Conservation (phyloP, 2,888 invertebrate genomes). For the Papilio gigon region DNA sequence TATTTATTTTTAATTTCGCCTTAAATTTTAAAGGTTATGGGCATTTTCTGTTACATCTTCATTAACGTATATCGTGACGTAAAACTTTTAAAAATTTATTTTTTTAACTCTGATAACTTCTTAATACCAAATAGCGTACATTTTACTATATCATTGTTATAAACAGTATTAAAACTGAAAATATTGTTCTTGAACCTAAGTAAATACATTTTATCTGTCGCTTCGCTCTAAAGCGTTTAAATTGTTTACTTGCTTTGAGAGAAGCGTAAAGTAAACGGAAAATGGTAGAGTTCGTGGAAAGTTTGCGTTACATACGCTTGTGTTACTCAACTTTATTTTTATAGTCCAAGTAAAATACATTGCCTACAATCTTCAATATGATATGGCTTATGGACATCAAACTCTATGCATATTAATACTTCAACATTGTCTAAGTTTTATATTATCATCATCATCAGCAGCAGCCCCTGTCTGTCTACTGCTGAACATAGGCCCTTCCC, state of each 20-base stretch:
- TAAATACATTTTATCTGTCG: slow-evolving; percentile 15
- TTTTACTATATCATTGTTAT: neutral
- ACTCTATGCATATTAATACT: neutral
- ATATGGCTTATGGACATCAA: neutral
- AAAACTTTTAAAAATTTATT: slow-evolving; percentile 41
- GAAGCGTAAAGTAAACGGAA: slow-evolving; percentile 14
- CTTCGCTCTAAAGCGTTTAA: slow-evolving; percentile 8
- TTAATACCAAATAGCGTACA: neutral
- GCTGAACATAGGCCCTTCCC: too few relatives aligned
- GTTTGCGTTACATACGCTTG: slow-evolving; percentile 10
- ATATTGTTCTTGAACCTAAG: slow-evolving; percentile 4
- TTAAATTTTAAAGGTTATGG: too few relatives aligned
- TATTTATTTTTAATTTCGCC: too few relatives aligned
- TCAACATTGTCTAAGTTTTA: too few relatives aligned
- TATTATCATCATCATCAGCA: too few relatives aligned
- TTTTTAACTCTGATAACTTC: neutral
- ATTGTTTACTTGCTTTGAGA: slow-evolving; percentile 20
- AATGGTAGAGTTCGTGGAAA: slow-evolving; percentile 13
- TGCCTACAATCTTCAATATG: neutral
- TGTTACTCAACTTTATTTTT: neutral
- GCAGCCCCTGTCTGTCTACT: too few relatives aligned
- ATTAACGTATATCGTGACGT: too few relatives aligned
- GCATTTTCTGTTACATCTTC: too few relatives aligned
- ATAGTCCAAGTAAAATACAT: slow-evolving; percentile 3
- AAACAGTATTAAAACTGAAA: neutral